Evolutionary conservation across 2,113 vertebrate genomes (phyloP), one percentile per base, ranked within the genome.

Genomic region (Bucco capensis): DNA sequence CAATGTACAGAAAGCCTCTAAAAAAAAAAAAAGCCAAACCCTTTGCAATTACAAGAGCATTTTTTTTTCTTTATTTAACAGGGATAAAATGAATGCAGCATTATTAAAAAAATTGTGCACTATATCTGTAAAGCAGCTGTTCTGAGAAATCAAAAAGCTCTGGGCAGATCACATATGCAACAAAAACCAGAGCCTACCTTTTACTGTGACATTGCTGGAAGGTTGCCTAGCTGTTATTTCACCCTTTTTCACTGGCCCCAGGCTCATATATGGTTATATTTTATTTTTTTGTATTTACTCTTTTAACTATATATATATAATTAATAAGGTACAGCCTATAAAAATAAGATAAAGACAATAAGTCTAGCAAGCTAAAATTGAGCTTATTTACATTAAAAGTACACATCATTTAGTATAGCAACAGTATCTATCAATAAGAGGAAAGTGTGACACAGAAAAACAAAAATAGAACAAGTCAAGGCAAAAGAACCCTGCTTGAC

Each of bases 21-120:
- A 38, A 60, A 77, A 50, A 47, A 37, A 42, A 74, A 65, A 40
- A 44, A 77, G 24, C 37, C 27, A 49, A 86, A 44, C 23, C 66
- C 30, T 79, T 47, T 56, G 35, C 71, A 44, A 22, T 84, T 61
- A 67, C 62, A 22, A n/a, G 42, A 61, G 37, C 22, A 44, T 77
- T 83, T 90, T 56, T 54, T 42, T 74, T 94, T 89, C 75, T 81
- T 75, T 66, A 25, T 67, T 71, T 90, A 76, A 80, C 74, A 83
- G 27, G 46, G 50, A 87, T 90, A 87, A 83, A 67, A 70, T 70
- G 61, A 89, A 87, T 46, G 51, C 33, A 46, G 62, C 37, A 54
- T 75, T 81, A 57, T 91, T 88, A n/a, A 5, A 50, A 61, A 89
- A 75, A 51, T 19, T 64, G 72, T 53, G 47, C 25, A 50, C 64